Percentiles rank a stretch among this genome's conserved stretches.
Conservation (phyloP, 1,140 invertebrate species). For the Drosophila persimilis region DNA sequence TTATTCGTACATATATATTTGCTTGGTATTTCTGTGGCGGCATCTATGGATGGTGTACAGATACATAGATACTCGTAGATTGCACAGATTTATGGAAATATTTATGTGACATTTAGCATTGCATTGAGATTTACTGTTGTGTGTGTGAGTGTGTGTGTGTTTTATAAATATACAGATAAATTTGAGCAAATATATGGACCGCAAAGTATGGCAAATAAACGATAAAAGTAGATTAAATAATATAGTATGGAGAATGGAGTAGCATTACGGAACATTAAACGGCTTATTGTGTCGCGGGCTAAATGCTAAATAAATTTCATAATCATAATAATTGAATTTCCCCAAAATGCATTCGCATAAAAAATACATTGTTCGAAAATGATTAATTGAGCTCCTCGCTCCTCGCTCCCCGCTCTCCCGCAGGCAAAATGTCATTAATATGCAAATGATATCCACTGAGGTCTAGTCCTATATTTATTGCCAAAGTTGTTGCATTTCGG, state of each 20-base stretch:
- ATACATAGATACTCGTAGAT: slow-evolving; percentile 20
- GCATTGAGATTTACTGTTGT: slow-evolving; percentile 21
- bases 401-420: background rate
- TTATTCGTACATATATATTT: slow-evolving; percentile 28
- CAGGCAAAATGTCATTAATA: slow-evolving; percentile 21
- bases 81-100: slow-evolving; percentile 58
- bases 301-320: slow-evolving; percentile 42
- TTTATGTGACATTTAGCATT: slow-evolving; percentile 44
- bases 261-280: slow-evolving; percentile 41
- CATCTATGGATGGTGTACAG: slow-evolving; percentile 38
- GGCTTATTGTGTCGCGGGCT: slow-evolving; percentile 35
- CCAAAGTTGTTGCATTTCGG: slow-evolving; percentile 13
- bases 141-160: slow-evolving; percentile 6
- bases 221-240: slow-evolving; percentile 27
- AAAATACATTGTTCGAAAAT: slow-evolving; percentile 12
- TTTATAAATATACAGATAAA: slow-evolving; percentile 44
- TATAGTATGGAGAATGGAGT: slow-evolving; percentile 6
- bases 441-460: slow-evolving; percentile 23
- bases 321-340: slow-evolving; percentile 20
- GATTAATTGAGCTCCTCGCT: slow-evolving; percentile 22
- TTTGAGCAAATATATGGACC: slow-evolving; percentile 55
- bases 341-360: background rate
- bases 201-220: slow-evolving; percentile 59
- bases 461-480: slow-evolving; percentile 16
- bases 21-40: slow-evolving; percentile 40